phyloP scores from a whole-genome alignment of 2,113 vertebrate species.

The Entomyzon cyanotis region DNA sequence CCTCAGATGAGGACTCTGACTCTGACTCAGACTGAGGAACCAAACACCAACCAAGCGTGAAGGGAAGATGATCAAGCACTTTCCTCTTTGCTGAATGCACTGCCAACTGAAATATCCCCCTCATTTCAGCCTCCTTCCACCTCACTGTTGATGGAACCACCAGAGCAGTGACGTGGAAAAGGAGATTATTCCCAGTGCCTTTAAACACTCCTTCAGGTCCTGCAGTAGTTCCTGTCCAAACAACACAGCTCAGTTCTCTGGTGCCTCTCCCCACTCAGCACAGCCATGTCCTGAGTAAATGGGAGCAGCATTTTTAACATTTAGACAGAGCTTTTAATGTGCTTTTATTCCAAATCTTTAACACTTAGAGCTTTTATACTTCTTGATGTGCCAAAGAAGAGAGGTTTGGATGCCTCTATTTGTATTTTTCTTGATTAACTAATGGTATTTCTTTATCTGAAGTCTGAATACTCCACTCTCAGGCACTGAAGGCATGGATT shows the following conservation, averaged over 20 bases:
- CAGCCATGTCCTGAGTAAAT: neutral
- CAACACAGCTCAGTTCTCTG: neutral
- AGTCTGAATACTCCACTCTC: neutral
- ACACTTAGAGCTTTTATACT: conserved; percentile 16
- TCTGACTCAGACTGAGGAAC: conserved; percentile 85
- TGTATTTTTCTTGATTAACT: neutral
- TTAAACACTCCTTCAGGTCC: neutral
- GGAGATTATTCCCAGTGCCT: neutral
- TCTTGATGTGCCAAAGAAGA: conserved; percentile 32
- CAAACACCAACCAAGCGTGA: neutral
- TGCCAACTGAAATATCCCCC: neutral
- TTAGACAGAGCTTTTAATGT: neutral
- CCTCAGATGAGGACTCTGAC: conserved; percentile 82
- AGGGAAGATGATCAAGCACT: conserved; percentile 18
- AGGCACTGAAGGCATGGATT: neutral
- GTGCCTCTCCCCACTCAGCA: neutral
- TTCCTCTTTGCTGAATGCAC: neutral
- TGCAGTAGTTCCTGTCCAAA: neutral
- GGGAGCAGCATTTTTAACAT: neutral
- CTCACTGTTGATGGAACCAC: neutral
- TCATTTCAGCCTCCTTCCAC: neutral
- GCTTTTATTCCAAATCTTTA: neutral
- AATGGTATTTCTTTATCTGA: neutral
- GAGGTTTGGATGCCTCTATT: neutral
- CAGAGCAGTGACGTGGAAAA: neutral